Base-by-base conservation (phyloP, 2,888 invertebrate genomes). In the Microplitis deprimator region DNA sequence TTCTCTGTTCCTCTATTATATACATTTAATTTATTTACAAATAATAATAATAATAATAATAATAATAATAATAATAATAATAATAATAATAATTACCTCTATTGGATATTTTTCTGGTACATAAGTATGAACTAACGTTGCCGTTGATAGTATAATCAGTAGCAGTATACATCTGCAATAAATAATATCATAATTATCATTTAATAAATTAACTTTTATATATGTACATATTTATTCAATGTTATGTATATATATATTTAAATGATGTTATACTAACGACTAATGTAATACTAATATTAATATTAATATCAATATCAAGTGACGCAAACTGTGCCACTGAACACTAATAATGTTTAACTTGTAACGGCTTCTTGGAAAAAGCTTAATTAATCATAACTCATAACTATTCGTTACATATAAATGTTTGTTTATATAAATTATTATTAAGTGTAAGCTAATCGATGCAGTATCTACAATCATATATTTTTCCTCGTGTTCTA, bases 71-170 rank as follows among this genome's bases (percentile, higher is more conserved):
- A 3, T 10, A 10, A 50, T 50, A 50, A 1, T 17, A 8, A 40
- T 61, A 61, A 16, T 16, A 40, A 62, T 7, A n/a, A 70, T 17
- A 82, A 82, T 88, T 83, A 88, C 88, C 82, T 88, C 86, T 71
- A 88, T 87, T 65, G 87, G 88, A 83, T 88, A 88, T 79, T 88
- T 88, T 77, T 87, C 87, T 59, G 87, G 87, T 77, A 87, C 83
- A 81, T 85, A 84, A 10, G 84, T 82, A 64, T 83, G 83, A 69
- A 83, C 85, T 75, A 85, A 83, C 69, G 82, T 81, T 76, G 82
- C 79, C 76, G 82, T 84, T 76, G 84, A 85, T 81, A 86, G 82
- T 68, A 85, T 82, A 75, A 83, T 84, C 81, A 88, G 81, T 73
- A 83, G 80, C 79, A 87, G 79, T 78, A 87, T 83, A 80, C 85